These are phyloP conservation scores for Percopsis omiscomaycus DNA, from an alignment of 2,797 vertebrate genomes.

Conservation along the genomic window DNA sequence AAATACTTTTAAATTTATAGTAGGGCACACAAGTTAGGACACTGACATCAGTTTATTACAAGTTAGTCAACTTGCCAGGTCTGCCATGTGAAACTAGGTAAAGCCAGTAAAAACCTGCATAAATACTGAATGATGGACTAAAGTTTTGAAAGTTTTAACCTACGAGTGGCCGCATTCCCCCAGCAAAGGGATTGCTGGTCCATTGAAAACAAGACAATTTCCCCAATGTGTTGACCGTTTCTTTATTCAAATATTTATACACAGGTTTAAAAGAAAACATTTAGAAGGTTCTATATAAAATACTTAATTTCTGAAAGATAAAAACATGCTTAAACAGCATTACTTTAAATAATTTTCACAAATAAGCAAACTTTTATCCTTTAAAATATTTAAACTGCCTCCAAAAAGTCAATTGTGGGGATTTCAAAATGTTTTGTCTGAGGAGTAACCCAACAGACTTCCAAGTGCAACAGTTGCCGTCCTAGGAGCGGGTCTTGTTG, in stretches of 20 bases:
- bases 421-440: neutral
- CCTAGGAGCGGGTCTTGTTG: conserved; percentile 79
- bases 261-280: conserved; percentile 50
- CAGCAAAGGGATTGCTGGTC: neutral
- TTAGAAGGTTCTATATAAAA: conserved; percentile 57
- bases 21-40: no score
- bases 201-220: neutral
- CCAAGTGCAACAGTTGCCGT: neutral
- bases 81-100: no score
- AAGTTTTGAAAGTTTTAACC: no score
- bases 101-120: no score
- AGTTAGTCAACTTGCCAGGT: no score
- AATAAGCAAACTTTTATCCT: conserved; percentile 36
- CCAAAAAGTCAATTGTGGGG: conserved; percentile 3
- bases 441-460: neutral
- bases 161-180: no score
- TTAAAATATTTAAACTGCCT: conserved; percentile 36
- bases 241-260: conserved; percentile 35
- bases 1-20: no score
- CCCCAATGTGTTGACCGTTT: neutral
- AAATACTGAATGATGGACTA: no score
- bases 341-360: conserved; percentile 48
- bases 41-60: no score
- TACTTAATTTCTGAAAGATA: conserved; percentile 30
- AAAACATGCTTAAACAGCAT: conserved; percentile 65